These are phyloP conservation scores for Heterotilapia buettikoferi DNA, from an alignment of 2,113 vertebrate genomes.

Conservation along the genomic window DNA sequence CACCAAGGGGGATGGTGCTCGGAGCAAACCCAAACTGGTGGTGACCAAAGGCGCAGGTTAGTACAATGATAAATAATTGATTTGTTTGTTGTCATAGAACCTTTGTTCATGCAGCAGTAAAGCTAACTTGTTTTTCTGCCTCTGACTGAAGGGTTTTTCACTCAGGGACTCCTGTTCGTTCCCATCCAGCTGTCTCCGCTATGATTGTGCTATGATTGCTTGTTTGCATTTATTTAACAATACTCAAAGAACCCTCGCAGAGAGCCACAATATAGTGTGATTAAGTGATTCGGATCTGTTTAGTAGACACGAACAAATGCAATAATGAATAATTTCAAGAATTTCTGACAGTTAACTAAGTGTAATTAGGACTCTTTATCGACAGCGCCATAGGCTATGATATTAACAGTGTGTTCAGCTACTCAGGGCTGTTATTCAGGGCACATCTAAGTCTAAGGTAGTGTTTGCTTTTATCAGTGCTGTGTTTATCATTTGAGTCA, in stretches of 20 bases:
- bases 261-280: neutral
- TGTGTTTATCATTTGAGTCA: slow-evolving; percentile 26
- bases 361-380: neutral
- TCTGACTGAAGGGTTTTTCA: neutral
- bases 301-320: neutral
- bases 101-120: neutral
- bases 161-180: neutral
- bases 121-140: neutral
- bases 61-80: neutral
- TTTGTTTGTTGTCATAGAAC: neutral
- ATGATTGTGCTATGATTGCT: neutral
- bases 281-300: neutral
- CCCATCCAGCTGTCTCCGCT: neutral
- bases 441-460: neutral
- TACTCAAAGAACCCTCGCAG: neutral
- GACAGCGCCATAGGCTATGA: neutral
- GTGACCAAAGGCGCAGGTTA: slow-evolving; percentile 93
- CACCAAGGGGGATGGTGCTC: slow-evolving; percentile 96
- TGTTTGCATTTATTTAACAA: neutral
- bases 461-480: neutral
- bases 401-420: neutral
- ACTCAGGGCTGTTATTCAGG: neutral
- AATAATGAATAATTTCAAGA: neutral
- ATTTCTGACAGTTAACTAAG: neutral
- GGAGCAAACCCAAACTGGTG: slow-evolving; percentile 92